Percentiles rank a stretch among this genome's conserved stretches.
phyloP scores from a whole-genome alignment of 2,888 invertebrate species.

The Hydriomena furcata region DNA sequence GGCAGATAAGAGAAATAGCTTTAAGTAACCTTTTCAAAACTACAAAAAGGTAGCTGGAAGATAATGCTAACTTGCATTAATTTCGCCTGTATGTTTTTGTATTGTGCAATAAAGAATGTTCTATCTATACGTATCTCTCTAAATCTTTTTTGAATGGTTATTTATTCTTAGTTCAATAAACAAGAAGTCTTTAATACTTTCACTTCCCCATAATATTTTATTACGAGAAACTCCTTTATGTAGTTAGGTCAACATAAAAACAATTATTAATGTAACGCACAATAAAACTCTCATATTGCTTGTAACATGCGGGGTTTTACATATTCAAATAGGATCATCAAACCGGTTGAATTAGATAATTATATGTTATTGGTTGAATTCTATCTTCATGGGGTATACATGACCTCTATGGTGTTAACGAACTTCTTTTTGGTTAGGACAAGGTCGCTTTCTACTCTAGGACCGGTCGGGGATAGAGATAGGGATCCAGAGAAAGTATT shows the following conservation, averaged over 20 bases:
- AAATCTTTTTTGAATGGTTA: background rate
- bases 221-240: slow-evolving; percentile 2
- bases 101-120: too few relatives aligned
- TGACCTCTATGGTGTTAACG: slow-evolving; percentile 57
- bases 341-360: slow-evolving; percentile 25
- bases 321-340: slow-evolving; percentile 30
- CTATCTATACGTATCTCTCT: too few relatives aligned
- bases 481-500: slow-evolving; percentile 44
- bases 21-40: too few relatives aligned
- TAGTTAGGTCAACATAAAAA: background rate
- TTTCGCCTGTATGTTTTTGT: too few relatives aligned
- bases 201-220: slow-evolving; percentile 13
- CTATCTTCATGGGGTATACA: slow-evolving; percentile 32
- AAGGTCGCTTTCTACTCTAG: slow-evolving; percentile 74
- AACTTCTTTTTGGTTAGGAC: slow-evolving; percentile 60
- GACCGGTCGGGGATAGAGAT: slow-evolving; percentile 64
- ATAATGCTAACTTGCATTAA: too few relatives aligned
- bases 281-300: slow-evolving; percentile 23
- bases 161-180: background rate
- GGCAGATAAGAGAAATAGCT: too few relatives aligned
- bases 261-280: slow-evolving; percentile 17
- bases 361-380: slow-evolving; percentile 22
- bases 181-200: slow-evolving; percentile 9
- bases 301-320: slow-evolving; percentile 20
- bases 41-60: too few relatives aligned